phyloP scores from a whole-genome alignment of 1,140 invertebrate genomes.

The Chlorops oryzae region DNA sequence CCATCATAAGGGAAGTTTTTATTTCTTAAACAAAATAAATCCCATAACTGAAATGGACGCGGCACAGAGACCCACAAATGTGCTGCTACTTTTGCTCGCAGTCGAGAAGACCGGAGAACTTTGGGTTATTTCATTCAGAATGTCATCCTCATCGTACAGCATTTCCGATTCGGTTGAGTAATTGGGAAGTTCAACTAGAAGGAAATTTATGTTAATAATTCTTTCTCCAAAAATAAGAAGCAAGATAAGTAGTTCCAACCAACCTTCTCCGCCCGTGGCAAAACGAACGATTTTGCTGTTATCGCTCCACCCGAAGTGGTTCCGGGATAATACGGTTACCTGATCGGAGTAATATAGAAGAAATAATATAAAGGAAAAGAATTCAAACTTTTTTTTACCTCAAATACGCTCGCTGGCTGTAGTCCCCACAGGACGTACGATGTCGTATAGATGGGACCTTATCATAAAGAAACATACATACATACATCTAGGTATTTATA shows the following conservation, averaged over 20 bases:
- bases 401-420: slow-evolving; percentile 57
- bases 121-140: slow-evolving; percentile 34
- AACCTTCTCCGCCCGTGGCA: slow-evolving; percentile 59
- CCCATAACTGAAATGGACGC: no score
- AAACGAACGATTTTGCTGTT: slow-evolving; percentile 60
- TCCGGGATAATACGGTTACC: slow-evolving; percentile 59
- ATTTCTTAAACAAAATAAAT: no score
- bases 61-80: no score
- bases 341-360: no score
- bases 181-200: slow-evolving; percentile 38
- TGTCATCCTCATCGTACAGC: slow-evolving; percentile 20
- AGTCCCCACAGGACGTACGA: slow-evolving; percentile 61
- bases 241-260: slow-evolving; percentile 20
- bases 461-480: neutral
- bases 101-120: no score
- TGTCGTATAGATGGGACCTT: slow-evolving; percentile 58
- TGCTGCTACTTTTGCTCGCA: no score
- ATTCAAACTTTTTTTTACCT: no score
- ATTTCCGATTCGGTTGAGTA: slow-evolving; percentile 43
- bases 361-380: no score
- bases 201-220: no score
- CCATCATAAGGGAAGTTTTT: no score
- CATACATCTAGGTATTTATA: neutral
- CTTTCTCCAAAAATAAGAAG: no score
- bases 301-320: slow-evolving; percentile 64